Conservation (phyloP, 2,797 vertebrate species). For the Peromyscus melanophrys region DNA sequence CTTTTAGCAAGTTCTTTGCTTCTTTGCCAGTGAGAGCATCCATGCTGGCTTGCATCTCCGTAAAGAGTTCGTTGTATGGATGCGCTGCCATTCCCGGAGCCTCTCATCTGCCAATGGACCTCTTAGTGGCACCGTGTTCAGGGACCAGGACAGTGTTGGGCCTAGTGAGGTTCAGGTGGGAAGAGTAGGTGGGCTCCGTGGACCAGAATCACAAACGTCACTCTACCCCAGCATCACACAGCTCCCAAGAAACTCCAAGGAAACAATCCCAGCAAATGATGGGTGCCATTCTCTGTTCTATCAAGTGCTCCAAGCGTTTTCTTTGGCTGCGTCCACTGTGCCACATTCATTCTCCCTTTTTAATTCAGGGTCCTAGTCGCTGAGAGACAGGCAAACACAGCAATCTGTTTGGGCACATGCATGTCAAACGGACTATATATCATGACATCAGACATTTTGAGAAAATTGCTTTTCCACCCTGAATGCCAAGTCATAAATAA, state of each 20-base stretch:
- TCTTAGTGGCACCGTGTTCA: background rate
- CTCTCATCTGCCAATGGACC: background rate
- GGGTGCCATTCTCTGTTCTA: background rate
- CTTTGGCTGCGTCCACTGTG: background rate
- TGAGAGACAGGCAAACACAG: constrained; percentile 2
- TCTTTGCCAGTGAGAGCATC: background rate
- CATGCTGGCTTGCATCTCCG: rapidly evolving
- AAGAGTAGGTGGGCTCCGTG: background rate
- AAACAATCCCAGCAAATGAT: background rate
- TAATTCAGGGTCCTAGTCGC: constrained; percentile 57
- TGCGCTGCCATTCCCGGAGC: no score
- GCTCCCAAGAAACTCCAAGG: background rate
- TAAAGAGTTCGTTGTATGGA: background rate
- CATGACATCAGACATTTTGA: constrained; percentile 80
- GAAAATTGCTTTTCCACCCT: constrained; percentile 84
- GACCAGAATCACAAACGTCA: no score
- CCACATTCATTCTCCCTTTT: constrained; percentile 40
- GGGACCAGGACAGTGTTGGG: background rate
- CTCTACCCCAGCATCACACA: background rate
- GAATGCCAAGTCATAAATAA: constrained; percentile 82
- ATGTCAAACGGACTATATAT: constrained; percentile 76
- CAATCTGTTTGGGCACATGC: constrained; percentile 59
- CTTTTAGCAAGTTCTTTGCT: background rate
- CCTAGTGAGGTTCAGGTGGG: background rate
- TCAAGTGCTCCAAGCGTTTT: constrained; percentile 44